Evolutionary conservation across 2,113 vertebrate species (phyloP).

Genomic region (Neofelis nebulosa): DNA sequence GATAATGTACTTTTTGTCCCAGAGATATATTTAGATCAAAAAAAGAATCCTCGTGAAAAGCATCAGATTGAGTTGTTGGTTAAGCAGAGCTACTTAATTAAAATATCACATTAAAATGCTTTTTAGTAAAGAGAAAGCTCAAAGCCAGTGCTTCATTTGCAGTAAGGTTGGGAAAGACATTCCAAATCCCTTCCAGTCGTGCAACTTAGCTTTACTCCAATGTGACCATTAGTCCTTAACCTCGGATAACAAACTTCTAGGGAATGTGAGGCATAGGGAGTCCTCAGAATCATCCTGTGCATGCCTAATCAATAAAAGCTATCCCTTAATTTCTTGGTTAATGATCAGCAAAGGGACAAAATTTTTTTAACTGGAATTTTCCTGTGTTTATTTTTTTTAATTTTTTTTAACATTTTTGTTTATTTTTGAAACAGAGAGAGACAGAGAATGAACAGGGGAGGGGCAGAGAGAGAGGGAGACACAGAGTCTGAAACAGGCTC

Average conservation of each 20-base stretch:
- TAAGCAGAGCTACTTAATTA: conserved; percentile 59
- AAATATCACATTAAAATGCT: conserved; percentile 42
- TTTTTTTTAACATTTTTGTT: too few relatives aligned
- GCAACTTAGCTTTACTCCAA: not conserved
- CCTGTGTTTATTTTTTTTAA: not conserved
- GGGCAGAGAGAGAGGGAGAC: too few relatives aligned
- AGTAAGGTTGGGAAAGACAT: not conserved
- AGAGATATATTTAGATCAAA: conserved; percentile 28
- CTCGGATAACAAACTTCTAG: not conserved
- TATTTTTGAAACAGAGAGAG: too few relatives aligned
- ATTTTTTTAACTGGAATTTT: not conserved
- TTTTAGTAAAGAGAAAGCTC: not conserved
- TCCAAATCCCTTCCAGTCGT: not conserved
- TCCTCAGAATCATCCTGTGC: not conserved
- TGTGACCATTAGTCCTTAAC: not conserved
- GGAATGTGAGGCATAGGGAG: not conserved
- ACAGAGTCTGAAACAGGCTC: too few relatives aligned
- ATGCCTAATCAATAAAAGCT: not conserved
- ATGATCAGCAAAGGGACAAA: not conserved
- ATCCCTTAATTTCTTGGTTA: not conserved
- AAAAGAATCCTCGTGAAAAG: conserved; percentile 33
- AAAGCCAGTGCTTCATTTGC: not conserved
- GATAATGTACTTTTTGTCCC: conserved; percentile 66
- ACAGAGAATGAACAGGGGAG: too few relatives aligned
- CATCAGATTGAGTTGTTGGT: conserved; percentile 53